phyloP scores from a whole-genome alignment of 2,113 vertebrate species.

The Gnathonemus echidnorhynchus region DNA sequence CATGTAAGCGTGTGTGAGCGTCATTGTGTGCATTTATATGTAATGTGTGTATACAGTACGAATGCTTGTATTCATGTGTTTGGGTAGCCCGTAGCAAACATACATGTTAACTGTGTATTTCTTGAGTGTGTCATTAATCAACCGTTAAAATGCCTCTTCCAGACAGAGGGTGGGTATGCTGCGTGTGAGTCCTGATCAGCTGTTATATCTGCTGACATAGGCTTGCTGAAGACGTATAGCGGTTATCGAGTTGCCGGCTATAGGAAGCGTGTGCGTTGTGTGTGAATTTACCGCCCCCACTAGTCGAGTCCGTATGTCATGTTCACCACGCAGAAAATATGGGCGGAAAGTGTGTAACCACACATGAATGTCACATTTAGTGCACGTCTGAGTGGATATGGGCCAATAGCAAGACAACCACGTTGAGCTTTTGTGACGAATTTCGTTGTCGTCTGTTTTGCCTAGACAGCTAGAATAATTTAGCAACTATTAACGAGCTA shows the following conservation, averaged over 20 bases:
- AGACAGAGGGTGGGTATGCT: not conserved
- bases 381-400: not conserved
- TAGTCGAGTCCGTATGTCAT: not conserved
- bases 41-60: not conserved
- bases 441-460: not conserved
- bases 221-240: not conserved
- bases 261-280: not conserved
- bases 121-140: not conserved
- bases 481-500: not conserved
- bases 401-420: not conserved
- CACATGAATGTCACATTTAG: not conserved
- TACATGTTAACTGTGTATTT: constrained; percentile 2
- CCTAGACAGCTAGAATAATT: not conserved
- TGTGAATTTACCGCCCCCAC: not conserved
- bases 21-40: not conserved
- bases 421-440: not conserved
- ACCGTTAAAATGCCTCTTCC: not conserved
- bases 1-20: constrained; percentile 7
- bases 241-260: not conserved
- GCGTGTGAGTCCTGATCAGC: not conserved
- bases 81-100: not conserved
- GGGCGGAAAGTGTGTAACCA: not conserved
- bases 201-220: not conserved
- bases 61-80: not conserved
- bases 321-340: not conserved